These are phyloP conservation scores for Procambarus clarkii DNA, from an alignment of 1,140 invertebrate genomes.

Conservation along the genomic window DNA sequence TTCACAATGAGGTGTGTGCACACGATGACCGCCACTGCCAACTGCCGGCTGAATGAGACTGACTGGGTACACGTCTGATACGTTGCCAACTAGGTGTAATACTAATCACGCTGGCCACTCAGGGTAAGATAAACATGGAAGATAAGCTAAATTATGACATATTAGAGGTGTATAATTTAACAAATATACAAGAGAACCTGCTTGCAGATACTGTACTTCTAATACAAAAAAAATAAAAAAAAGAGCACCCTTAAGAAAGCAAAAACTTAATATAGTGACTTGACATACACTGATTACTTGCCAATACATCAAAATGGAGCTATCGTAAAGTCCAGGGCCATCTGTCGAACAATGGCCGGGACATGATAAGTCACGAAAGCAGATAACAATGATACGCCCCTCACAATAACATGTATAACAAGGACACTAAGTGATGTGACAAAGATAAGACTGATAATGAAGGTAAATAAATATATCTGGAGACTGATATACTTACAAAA, in stretches of 20 bases:
- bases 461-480: too few relatives aligned
- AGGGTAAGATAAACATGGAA: too few relatives aligned
- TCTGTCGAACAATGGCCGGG: not conserved
- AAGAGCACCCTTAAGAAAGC: too few relatives aligned
- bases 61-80: not conserved
- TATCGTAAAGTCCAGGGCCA: not conserved
- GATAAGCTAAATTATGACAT: too few relatives aligned
- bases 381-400: not conserved
- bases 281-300: not conserved
- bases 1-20: not conserved
- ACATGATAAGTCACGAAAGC: not conserved
- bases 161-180: too few relatives aligned
- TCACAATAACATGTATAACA: not conserved
- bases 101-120: not conserved
- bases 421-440: not conserved
- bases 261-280: not conserved
- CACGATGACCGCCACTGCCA: not conserved
- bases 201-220: too few relatives aligned
- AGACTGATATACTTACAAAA: too few relatives aligned
- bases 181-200: too few relatives aligned
- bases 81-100: not conserved
- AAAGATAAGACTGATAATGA: not conserved
- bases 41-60: not conserved
- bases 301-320: not conserved
- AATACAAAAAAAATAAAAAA: not conserved